phyloP scores from a whole-genome alignment of 2,888 invertebrate species.

The Bursaphelenchus okinawaensis region DNA sequence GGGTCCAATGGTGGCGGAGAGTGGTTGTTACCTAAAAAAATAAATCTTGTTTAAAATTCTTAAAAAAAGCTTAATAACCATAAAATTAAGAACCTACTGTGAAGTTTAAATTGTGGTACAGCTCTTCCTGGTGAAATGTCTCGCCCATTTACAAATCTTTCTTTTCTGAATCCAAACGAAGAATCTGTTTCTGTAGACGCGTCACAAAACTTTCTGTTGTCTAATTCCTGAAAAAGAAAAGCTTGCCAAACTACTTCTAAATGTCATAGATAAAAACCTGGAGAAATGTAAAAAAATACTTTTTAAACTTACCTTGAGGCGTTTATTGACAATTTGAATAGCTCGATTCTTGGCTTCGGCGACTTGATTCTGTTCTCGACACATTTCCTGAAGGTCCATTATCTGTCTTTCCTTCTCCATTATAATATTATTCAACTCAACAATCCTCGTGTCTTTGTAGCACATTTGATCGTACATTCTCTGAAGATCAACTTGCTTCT shows the following conservation, averaged over 20 bases:
- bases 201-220: constrained; percentile 18
- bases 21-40: constrained; percentile 14
- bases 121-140: constrained; percentile 31
- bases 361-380: constrained; percentile 50
- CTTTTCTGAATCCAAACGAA: neutral
- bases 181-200: constrained; percentile 29
- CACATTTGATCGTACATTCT: constrained; percentile 31
- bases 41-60: neutral
- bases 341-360: constrained; percentile 50
- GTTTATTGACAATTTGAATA: constrained; percentile 42
- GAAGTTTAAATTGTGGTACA: constrained; percentile 25
- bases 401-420: constrained; percentile 72
- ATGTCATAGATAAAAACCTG: no score
- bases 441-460: constrained; percentile 64
- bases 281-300: no score
- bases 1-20: constrained; percentile 48
- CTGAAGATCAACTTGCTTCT: constrained; percentile 23
- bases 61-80: neutral
- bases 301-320: constrained; percentile 19
- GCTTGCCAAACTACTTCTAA: neutral
- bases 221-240: constrained; percentile 27
- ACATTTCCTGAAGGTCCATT: constrained; percentile 66
- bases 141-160: constrained; percentile 4
- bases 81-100: neutral
- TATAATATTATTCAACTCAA: constrained; percentile 69